These are phyloP conservation scores for Aurelia sp. DNA, from an alignment of 30 jellyfish, hydroid and myxozoan species.

Conservation along the genomic window DNA sequence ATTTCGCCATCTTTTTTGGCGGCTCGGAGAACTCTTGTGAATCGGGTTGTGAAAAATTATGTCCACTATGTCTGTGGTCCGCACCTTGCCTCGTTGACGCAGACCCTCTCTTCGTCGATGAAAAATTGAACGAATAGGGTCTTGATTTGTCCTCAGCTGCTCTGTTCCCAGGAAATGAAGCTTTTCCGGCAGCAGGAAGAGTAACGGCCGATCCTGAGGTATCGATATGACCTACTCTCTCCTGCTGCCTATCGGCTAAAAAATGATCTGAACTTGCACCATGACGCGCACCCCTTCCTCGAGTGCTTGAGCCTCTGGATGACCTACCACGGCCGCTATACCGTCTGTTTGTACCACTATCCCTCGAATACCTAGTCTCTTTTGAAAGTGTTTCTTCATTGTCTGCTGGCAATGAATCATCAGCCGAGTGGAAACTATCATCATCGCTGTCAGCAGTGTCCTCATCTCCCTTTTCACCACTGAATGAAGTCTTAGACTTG, in stretches of 20 bases:
- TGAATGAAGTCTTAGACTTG: slow-evolving; percentile 12
- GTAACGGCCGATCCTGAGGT: slow-evolving; percentile 79
- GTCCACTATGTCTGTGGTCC: slow-evolving; percentile 29
- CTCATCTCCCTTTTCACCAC: slow-evolving; percentile 51
- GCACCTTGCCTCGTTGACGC: slow-evolving; percentile 38
- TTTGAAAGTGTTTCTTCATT: slow-evolving; percentile 36
- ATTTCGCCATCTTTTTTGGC: slow-evolving; percentile 78
- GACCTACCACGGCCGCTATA: slow-evolving; percentile 52
- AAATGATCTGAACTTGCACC: slow-evolving; percentile 81
- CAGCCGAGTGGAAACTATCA: slow-evolving; percentile 65
- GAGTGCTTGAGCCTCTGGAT: slow-evolving; percentile 45
- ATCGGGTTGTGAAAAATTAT: slow-evolving; percentile 5
- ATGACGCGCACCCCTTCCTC: slow-evolving; percentile 71
- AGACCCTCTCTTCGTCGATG: slow-evolving; percentile 11
- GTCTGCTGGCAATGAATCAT: slow-evolving; percentile 49
- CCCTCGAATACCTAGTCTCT: slow-evolving; percentile 33
- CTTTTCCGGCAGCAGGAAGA: slow-evolving; percentile 98
- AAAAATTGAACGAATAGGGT: slow-evolving; percentile 5
- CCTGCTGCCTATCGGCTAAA: slow-evolving; percentile 99
- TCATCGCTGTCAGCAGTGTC: slow-evolving; percentile 58
- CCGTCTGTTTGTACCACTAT: slow-evolving; percentile 16
- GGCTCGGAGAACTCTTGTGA: slow-evolving; percentile 76
- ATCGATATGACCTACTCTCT: slow-evolving; percentile 80
- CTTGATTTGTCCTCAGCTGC: slow-evolving; percentile 81
- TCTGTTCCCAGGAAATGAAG: slow-evolving; percentile 28